Conservation (phyloP, 1,140 invertebrate genomes). For the Chionoecetes opilio region DNA sequence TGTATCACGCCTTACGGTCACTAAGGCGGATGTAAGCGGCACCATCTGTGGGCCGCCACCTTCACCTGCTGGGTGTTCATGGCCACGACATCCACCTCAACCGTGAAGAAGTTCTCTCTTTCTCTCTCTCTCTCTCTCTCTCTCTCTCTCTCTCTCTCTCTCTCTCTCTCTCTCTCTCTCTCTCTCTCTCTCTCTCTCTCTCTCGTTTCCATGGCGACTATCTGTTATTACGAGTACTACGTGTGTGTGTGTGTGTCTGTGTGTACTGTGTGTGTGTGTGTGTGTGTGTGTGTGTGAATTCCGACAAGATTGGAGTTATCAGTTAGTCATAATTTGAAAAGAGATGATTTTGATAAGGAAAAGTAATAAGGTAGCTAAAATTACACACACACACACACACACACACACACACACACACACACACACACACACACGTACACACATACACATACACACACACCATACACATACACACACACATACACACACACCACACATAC, state of each 20-base stretch:
- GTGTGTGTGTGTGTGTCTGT: conserved; percentile 4
- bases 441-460: background rate
- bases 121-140: too few species aligned
- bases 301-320: too few species aligned
- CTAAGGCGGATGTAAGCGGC: too few species aligned
- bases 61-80: too few species aligned
- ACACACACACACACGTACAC: background rate
- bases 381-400: background rate
- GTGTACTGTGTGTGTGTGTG: conserved; percentile 8
- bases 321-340: too few species aligned
- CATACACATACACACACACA: background rate
- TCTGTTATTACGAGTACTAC: too few species aligned
- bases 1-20: too few species aligned
- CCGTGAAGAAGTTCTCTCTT: too few species aligned
- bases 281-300: background rate
- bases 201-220: background rate
- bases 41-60: too few species aligned
- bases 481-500: background rate
- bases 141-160: background rate
- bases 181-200: background rate
- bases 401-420: conserved; percentile 24
- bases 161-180: conserved; percentile 9
- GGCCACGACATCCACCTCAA: too few species aligned
- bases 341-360: too few species aligned
- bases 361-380: background rate